These are phyloP conservation scores for Dromius quadrimaculatus DNA, from an alignment of 2,888 invertebrate genomes.

Conservation along the genomic window DNA sequence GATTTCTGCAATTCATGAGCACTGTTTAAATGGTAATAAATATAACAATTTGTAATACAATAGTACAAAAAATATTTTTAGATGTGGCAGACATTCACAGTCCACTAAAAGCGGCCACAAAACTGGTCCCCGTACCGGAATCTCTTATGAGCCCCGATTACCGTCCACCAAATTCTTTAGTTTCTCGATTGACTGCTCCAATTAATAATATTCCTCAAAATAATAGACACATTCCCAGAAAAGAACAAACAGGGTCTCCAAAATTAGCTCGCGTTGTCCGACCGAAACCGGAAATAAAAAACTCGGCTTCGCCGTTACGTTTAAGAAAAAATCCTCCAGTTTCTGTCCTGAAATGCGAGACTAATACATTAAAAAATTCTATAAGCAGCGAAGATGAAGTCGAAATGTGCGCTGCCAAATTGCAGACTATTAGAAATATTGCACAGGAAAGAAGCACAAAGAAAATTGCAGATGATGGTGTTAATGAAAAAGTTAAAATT, in stretches of 20 bases:
- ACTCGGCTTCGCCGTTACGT: slow-evolving; percentile 59
- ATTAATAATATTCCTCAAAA: slow-evolving; percentile 55
- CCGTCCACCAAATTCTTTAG: slow-evolving; percentile 62
- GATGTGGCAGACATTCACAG: slow-evolving; percentile 65
- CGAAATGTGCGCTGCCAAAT: slow-evolving; percentile 76
- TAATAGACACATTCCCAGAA: slow-evolving; percentile 33
- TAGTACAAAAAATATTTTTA: slow-evolving; percentile 34
- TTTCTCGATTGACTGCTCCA: slow-evolving; percentile 52
- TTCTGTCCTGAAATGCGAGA: slow-evolving; percentile 54
- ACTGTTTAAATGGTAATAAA: slow-evolving; percentile 60
- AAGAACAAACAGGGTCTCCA: slow-evolving; percentile 54
- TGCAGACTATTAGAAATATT: slow-evolving; percentile 75
- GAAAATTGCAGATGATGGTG: slow-evolving; percentile 60
- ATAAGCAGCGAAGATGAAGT: slow-evolving; percentile 74
- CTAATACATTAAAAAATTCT: slow-evolving; percentile 59
- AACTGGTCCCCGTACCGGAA: slow-evolving; percentile 90
- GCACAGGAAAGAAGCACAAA: slow-evolving; percentile 67
- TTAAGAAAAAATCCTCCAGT: slow-evolving; percentile 56
- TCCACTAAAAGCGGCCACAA: slow-evolving; percentile 84
- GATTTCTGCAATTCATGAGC: slow-evolving; percentile 58
- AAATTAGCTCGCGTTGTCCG: slow-evolving; percentile 55
- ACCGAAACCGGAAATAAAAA: slow-evolving; percentile 48
- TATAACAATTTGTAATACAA: background rate
- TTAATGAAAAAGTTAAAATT: slow-evolving; percentile 63
- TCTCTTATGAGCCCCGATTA: slow-evolving; percentile 89